Evolutionary conservation across 1,140 invertebrate genomes (phyloP), one percentile per base, ranked within the genome.

Genomic region (Xylocopa sonorina): DNA sequence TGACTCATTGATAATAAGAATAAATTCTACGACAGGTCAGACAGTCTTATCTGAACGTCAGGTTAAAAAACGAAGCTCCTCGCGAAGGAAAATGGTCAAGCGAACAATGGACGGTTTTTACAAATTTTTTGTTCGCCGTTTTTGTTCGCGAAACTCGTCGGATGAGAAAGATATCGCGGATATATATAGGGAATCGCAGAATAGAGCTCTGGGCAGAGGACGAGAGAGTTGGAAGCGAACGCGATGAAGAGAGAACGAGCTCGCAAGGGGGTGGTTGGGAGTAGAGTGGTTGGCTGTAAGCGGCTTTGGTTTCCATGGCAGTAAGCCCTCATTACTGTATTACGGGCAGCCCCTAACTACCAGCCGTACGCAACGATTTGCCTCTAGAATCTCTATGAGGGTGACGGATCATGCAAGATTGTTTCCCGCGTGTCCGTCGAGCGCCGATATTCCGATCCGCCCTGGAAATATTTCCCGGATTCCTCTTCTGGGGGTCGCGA

Each of bases 251-350:
- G 57, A 77, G 76, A 67, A 64, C 73, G 73, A 53, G 38, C 60
- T 68, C 62, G 66, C 46, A 72, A 73, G 76, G 76, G 78, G 75
- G 60, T 53, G 72, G 82, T 81, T 79, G 83, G 86, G 84, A 85
- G 87, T 88, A 88, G 90, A 92, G 91, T 90, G 92, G 92, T 91
- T 90, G 92, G 88, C 88, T 90, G 88, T 93, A 93, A 93, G 91
- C 92, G 89, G 92, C 91, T 93, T 93, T 92, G 90, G 92, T 93
- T 93, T 92, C 92, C 92, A 93, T 93, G 92, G 92, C 91, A 93
- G 92, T 92, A 93, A 93, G 91, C 91, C 89, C 91, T 93, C 92
- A 93, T 93, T 93, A 93, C 91, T 92, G 92, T 91, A 93, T 93
- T 93, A 93, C 90, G 88, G 90, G 88, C 87, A 90, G 88, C 90